Conservation (phyloP, 2,797 vertebrate species). For the Acipenser oxyrinchus region DNA sequence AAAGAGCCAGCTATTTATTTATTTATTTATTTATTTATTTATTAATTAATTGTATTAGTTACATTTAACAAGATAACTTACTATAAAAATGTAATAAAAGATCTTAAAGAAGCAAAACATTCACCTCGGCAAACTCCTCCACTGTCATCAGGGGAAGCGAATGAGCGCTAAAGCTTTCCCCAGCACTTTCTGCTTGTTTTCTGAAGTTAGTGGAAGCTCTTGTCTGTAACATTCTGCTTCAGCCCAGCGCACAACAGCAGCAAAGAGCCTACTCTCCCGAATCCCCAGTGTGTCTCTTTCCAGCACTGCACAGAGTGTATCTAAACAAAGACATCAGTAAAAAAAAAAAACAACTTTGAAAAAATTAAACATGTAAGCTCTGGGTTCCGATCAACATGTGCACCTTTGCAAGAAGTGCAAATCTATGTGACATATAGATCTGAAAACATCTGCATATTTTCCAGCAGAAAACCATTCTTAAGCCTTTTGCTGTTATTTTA, state of each 20-base stretch:
- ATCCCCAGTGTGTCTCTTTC: slow-evolving; percentile 86
- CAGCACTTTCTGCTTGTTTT: slow-evolving; percentile 67
- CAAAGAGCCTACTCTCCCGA: slow-evolving; percentile 45
- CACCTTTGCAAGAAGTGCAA: too few relatives aligned
- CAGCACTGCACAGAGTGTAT: slow-evolving; percentile 77
- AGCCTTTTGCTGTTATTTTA: too few relatives aligned
- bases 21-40: too few relatives aligned
- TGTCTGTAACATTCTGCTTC: slow-evolving; percentile 69
- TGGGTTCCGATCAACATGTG: too few relatives aligned
- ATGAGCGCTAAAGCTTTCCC: slow-evolving; percentile 66
- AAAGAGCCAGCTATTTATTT: too few relatives aligned
- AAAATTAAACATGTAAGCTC: too few relatives aligned
- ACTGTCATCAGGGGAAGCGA: slow-evolving; percentile 70
- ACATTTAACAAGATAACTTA: too few relatives aligned
- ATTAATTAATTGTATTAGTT: too few relatives aligned
- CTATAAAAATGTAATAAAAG: slow-evolving; percentile 19
- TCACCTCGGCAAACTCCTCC: slow-evolving; percentile 70
- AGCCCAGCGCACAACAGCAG: slow-evolving; percentile 67
- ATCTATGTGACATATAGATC: too few relatives aligned
- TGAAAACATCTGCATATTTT: too few relatives aligned
- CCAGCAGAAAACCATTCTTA: too few relatives aligned
- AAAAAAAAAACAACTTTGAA: too few relatives aligned
- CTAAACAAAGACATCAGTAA: slow-evolving; percentile 31
- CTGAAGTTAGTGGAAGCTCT: slow-evolving; percentile 56
- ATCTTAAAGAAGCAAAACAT: neutral